These are phyloP conservation scores for Bucco capensis DNA, from an alignment of 2,113 vertebrate genomes.

Conservation along the genomic window DNA sequence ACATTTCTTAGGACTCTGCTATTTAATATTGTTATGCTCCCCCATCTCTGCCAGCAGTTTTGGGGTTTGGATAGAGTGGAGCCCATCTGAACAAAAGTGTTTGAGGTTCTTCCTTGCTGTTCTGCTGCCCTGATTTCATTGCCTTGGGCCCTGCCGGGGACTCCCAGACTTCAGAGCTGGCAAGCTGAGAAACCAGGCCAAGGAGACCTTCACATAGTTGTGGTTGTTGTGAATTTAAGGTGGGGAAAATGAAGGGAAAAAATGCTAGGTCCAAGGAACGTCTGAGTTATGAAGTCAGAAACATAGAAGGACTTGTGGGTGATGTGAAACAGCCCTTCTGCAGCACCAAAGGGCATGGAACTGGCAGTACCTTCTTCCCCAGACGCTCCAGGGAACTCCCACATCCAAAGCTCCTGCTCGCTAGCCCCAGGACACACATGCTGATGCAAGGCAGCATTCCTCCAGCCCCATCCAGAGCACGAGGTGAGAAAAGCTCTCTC, in stretches of 20 bases:
- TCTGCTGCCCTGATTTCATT: neutral
- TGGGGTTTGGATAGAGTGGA: neutral
- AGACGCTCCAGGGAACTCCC: neutral
- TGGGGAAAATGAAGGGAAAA: neutral
- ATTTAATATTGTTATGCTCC: neutral
- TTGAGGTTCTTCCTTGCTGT: neutral
- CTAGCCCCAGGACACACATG: fast-evolving
- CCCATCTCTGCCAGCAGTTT: neutral
- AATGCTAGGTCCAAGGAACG: neutral
- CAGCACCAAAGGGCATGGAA: neutral
- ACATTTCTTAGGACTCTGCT: neutral
- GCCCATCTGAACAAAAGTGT: neutral
- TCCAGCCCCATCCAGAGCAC: neutral
- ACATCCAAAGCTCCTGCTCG: neutral
- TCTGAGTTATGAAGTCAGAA: neutral
- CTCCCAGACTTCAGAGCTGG: neutral
- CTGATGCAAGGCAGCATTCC: fast-evolving
- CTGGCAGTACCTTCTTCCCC: neutral
- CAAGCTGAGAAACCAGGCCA: neutral
- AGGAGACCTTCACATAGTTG: neutral
- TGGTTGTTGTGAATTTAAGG: neutral
- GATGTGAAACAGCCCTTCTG: neutral
- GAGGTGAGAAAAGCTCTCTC: neutral
- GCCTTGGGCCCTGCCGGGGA: neutral
- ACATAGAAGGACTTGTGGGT: too few species aligned